Evolutionary conservation across 2,113 vertebrate species (phyloP), one percentile per base, ranked within the genome.

Genomic region (Pseudorasbora parva): DNA sequence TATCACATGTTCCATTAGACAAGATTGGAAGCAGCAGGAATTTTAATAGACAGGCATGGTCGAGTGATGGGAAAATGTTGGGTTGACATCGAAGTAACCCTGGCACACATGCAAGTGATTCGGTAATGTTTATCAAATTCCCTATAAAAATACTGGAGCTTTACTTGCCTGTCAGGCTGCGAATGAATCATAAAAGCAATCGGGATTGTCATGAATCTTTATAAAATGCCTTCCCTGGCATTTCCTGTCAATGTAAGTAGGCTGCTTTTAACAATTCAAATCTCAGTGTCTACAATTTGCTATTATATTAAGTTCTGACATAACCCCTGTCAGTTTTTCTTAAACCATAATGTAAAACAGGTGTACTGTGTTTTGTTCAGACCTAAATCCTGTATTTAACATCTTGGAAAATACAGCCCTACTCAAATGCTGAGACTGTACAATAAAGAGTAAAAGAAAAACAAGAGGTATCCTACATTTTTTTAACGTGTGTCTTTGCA

Each of bases 21-120:
- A 49, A 64, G 77, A 64, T 49, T 79, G 25, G 54, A 75, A 62
- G 54, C 69, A 60, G 59, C 41, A 62, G 14, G 54, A 64, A 82
- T 82, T 59, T 75, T 23, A 49, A 60, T 10, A 74, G 69, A 30
- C 23, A 74, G 45, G 2, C 7, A 49, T 51, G 45, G 43, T 3
- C 4, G 72, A 30, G 54, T 59, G 33, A 59, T 45, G 17, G 51
- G 76, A 78, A 2, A 4, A 30, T 21, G 23, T 7, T 30, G 25
- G 5, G 23, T 45, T 79, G 77, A 64, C 59, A 49, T 47, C 4
- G 23, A 41, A 12, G 37, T 79, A 79, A 79, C 59, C 43, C 43
- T 30, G 15, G 43, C 43, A 33, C 41, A 64, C 23, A 64, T 64
- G 57, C 41, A 64, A 64, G 57, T 2, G 7, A 78, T 78, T 78